Conservation (phyloP, 2,797 vertebrate genomes). For the Ammospiza maritima region DNA sequence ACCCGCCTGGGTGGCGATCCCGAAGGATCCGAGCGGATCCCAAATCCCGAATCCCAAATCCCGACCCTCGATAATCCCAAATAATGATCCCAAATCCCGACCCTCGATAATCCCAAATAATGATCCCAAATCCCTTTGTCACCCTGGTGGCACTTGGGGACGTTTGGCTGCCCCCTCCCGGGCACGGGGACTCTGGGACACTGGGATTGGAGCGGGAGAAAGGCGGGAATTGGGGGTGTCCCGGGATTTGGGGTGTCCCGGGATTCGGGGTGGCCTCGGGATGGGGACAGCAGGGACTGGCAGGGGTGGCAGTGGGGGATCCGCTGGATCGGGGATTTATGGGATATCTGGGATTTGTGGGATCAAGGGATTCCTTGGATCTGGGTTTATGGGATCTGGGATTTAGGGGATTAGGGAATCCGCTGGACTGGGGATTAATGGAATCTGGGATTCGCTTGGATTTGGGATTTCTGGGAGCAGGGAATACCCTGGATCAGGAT, state of each 20-base stretch:
- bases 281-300: neutral
- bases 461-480: no score
- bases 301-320: no score
- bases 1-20: neutral
- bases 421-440: no score
- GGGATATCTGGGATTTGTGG: no score
- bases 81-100: accelerated
- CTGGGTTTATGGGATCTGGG: no score
- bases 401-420: no score
- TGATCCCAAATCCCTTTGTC: neutral
- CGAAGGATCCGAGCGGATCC: neutral
- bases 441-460: no score
- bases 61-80: accelerated
- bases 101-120: accelerated
- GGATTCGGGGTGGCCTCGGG: neutral
- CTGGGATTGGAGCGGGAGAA: no score
- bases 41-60: no score
- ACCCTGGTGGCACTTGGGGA: neutral
- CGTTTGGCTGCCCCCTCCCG: neutral
- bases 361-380: no score
- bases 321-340: no score
- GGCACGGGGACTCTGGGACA: neutral
- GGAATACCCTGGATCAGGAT: accelerated
- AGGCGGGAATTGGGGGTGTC: neutral
- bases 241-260: neutral